A percentile compares a stretch with the other conserved stretches of the same genome.
These are phyloP conservation scores for Ceratotherium simum DNA, from an alignment of 2,113 vertebrate genomes.

Conservation along the genomic window DNA sequence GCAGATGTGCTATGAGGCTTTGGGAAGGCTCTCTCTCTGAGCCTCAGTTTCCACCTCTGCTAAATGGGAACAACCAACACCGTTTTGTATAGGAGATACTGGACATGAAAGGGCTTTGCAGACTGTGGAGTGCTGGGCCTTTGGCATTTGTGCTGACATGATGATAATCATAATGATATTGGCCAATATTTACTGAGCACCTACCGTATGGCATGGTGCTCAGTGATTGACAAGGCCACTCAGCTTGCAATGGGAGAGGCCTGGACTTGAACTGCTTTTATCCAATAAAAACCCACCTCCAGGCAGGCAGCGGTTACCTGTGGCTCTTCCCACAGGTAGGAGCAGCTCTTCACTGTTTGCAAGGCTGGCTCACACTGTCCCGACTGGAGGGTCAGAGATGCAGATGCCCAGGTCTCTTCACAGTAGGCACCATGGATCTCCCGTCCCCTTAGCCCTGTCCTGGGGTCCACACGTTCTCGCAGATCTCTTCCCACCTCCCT, in stretches of 20 bases:
- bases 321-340: not conserved
- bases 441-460: not conserved
- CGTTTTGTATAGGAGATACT: not conserved
- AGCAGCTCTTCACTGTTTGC: not conserved
- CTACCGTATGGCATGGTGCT: not conserved
- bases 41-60: conserved; percentile 1
- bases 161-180: not conserved
- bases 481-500: not conserved
- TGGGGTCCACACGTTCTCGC: fast-evolving
- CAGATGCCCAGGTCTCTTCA: not conserved
- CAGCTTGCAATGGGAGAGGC: not conserved
- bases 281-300: not conserved
- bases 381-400: not conserved
- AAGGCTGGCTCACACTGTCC: not conserved
- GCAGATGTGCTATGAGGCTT: not conserved
- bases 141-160: not conserved
- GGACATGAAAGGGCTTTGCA: not conserved
- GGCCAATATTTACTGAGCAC: fast-evolving
- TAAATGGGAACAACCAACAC: not conserved
- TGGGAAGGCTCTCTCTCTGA: not conserved
- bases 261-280: not conserved
- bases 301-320: not conserved
- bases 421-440: fast-evolving
- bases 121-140: not conserved
- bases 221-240: not conserved